Percentiles rank a stretch among this genome's conserved stretches.
phyloP scores from a whole-genome alignment of 1,140 invertebrate species.

The Scaptomyza montana region DNA sequence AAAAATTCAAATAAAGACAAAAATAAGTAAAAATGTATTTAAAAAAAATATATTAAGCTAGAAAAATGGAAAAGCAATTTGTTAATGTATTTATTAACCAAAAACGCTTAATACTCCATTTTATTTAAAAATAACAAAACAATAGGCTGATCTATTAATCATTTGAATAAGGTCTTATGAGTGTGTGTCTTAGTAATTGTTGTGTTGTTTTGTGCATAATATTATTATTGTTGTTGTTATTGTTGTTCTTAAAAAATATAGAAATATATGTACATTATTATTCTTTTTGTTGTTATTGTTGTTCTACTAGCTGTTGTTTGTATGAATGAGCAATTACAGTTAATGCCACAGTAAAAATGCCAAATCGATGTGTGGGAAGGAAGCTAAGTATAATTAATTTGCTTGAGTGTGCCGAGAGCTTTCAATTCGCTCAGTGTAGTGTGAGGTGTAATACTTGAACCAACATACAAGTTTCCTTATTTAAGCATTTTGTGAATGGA shows the following conservation, averaged over 20 bases:
- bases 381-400: slow-evolving; percentile 75
- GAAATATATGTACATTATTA: too few species aligned
- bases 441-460: slow-evolving; percentile 56
- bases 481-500: slow-evolving; percentile 73
- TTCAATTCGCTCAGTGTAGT: slow-evolving; percentile 70
- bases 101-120: neutral
- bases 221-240: slow-evolving; percentile 20
- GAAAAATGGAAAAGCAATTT: too few species aligned
- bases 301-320: slow-evolving; percentile 21
- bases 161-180: slow-evolving; percentile 36
- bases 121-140: neutral
- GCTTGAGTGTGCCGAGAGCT: slow-evolving; percentile 37
- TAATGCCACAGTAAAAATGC: slow-evolving; percentile 57
- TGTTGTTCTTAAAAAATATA: too few species aligned
- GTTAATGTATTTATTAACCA: too few species aligned
- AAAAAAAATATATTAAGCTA: too few species aligned
- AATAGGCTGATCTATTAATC: slow-evolving; percentile 19
- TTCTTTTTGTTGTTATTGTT: too few species aligned
- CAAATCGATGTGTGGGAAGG: slow-evolving; percentile 41
- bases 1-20: too few species aligned
- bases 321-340: slow-evolving; percentile 73
- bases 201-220: slow-evolving; percentile 8
- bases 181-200: slow-evolving; percentile 23
- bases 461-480: slow-evolving; percentile 81
- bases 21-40: too few species aligned